Conservation (phyloP, 2,888 invertebrate species). For the Pedicia rivosa region DNA sequence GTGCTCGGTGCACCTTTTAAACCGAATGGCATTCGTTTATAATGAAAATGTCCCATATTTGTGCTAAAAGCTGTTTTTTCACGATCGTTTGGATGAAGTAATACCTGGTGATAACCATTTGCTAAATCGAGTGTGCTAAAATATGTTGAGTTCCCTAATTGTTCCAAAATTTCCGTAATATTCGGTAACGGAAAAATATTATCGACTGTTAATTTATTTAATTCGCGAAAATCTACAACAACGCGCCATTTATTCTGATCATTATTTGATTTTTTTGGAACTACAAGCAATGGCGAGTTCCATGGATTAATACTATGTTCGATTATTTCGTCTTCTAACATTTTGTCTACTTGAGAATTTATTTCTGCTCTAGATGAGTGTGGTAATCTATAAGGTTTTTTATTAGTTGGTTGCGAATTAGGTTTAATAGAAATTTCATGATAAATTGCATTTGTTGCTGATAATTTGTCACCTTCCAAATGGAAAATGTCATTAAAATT, state of each 20-base stretch:
- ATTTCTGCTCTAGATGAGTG: neutral
- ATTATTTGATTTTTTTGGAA: neutral
- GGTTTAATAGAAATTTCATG: neutral
- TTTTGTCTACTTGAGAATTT: neutral
- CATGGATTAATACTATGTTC: neutral
- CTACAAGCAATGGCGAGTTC: neutral
- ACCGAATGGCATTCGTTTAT: neutral
- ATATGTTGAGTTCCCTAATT: conserved; percentile 10
- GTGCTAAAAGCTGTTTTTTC: conserved; percentile 13
- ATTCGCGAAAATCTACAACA: neutral
- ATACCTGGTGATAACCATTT: conserved; percentile 10
- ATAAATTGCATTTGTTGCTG: neutral
- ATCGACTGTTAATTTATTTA: neutral
- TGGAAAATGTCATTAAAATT: too few species aligned
- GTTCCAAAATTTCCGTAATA: conserved; percentile 10
- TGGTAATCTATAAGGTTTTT: neutral
- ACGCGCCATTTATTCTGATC: neutral
- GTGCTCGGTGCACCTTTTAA: neutral
- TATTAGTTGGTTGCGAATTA: neutral
- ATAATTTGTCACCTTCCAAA: too few species aligned
- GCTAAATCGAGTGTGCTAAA: conserved; percentile 11
- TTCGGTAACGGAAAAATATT: conserved; percentile 6
- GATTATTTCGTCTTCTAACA: neutral
- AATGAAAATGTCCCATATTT: conserved; percentile 1
- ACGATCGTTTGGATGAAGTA: conserved; percentile 8